phyloP scores from a whole-genome alignment of 2,797 vertebrate species.

The Brachyrhaphis roseni region DNA sequence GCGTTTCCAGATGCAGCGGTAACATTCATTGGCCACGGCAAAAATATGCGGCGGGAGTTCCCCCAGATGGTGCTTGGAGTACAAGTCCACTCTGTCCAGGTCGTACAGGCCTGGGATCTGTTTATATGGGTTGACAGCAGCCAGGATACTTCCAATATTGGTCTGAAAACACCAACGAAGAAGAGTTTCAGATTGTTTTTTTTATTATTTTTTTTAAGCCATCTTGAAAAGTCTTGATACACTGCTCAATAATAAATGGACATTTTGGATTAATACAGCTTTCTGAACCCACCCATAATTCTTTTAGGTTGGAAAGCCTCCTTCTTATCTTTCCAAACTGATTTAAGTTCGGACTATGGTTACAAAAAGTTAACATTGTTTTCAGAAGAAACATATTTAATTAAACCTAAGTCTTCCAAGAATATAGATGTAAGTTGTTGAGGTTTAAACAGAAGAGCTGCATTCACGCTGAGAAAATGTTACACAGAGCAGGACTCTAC shows the following conservation, averaged over 20 bases:
- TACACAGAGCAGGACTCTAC: not conserved
- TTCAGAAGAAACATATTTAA: not conserved
- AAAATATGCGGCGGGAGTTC: constrained; percentile 94
- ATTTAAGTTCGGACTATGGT: not conserved
- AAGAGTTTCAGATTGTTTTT: not conserved
- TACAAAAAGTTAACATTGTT: not conserved
- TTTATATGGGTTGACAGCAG: constrained; percentile 93
- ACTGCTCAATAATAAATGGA: not conserved
- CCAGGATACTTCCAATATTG: constrained; percentile 93
- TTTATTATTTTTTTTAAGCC: not conserved
- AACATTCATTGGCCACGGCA: constrained; percentile 92
- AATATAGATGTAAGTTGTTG: not conserved
- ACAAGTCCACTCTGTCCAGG: constrained; percentile 85
- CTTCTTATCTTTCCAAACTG: not conserved
- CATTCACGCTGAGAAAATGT: not conserved
- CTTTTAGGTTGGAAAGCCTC: not conserved
- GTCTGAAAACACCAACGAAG: constrained; percentile 76
- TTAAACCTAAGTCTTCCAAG: not conserved
- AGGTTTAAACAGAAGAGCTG: not conserved
- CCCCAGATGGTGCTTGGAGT: constrained; percentile 89
- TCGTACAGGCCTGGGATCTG: constrained; percentile 87
- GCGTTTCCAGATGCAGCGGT: constrained; percentile 94
- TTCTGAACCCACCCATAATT: not conserved
- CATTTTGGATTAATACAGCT: not conserved
- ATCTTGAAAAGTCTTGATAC: not conserved